These are phyloP conservation scores for Lasius fuliginosus DNA, from an alignment of 2,888 invertebrate genomes.

Conservation along the genomic window DNA sequence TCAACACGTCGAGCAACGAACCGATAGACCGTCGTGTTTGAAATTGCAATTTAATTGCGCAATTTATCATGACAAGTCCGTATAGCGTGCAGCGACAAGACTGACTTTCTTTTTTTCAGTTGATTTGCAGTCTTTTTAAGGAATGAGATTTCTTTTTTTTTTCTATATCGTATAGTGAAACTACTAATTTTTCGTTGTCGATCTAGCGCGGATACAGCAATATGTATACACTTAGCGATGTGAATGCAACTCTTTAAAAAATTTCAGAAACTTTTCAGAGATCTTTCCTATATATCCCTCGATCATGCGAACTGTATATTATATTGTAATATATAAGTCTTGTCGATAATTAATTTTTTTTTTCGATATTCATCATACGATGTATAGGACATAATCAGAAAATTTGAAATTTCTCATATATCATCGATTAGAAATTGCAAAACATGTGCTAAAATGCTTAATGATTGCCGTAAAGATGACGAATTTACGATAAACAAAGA, in stretches of 20 bases:
- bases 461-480: background rate
- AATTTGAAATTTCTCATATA: background rate
- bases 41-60: background rate
- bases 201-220: background rate
- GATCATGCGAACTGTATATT: background rate
- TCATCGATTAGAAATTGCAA: background rate
- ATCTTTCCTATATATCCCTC: background rate
- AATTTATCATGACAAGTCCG: constrained; percentile 7
- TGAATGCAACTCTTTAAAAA: background rate
- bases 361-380: background rate
- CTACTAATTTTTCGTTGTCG: background rate
- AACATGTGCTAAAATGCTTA: background rate
- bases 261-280: background rate
- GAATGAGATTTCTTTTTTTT: background rate
- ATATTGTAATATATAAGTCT: background rate
- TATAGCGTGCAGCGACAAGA: constrained; percentile 2
- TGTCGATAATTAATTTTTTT: background rate
- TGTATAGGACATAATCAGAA: background rate
- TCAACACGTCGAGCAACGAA: background rate
- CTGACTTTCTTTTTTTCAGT: background rate
- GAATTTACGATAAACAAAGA: constrained; percentile 17
- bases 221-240: no score
- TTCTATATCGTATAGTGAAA: background rate
- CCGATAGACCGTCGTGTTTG: background rate
- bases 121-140: background rate